A percentile compares a stretch with the other conserved stretches of the same genome.
phyloP scores from a whole-genome alignment of 2,888 invertebrate species.

The Hydriomena furcata region DNA sequence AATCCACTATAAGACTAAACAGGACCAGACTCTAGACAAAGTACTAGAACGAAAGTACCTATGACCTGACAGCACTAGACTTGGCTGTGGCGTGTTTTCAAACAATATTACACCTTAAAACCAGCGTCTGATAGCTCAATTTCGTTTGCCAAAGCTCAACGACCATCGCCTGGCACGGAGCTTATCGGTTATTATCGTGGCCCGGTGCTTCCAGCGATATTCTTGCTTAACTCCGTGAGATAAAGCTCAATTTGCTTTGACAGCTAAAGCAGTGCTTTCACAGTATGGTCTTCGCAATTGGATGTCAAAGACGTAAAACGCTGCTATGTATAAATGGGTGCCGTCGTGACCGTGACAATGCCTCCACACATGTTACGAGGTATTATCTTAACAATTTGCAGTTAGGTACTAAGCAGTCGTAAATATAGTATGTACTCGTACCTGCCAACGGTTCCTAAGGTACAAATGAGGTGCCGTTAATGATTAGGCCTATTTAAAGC shows the following conservation, averaged over 20 bases:
- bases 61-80: neutral
- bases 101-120: neutral
- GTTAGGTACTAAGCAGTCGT: neutral
- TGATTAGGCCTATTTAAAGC: no score
- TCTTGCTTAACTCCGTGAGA: neutral
- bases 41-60: neutral
- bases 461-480: no score
- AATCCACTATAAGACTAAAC: neutral
- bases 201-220: neutral
- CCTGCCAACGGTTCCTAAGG: no score
- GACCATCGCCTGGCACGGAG: neutral
- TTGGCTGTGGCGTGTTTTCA: neutral
- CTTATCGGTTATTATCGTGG: neutral
- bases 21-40: slow-evolving; percentile 1
- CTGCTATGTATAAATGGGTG: slow-evolving; percentile 38
- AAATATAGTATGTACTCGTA: neutral
- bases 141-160: neutral
- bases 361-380: neutral
- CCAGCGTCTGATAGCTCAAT: neutral
- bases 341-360: slow-evolving; percentile 17
- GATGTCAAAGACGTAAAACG: slow-evolving; percentile 41
- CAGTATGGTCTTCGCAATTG: slow-evolving; percentile 33
- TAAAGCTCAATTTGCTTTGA: neutral
- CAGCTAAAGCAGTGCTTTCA: neutral
- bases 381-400: slow-evolving; percentile 11